Conservation (phyloP, 2,888 invertebrate species). For the Parnassius apollo region DNA sequence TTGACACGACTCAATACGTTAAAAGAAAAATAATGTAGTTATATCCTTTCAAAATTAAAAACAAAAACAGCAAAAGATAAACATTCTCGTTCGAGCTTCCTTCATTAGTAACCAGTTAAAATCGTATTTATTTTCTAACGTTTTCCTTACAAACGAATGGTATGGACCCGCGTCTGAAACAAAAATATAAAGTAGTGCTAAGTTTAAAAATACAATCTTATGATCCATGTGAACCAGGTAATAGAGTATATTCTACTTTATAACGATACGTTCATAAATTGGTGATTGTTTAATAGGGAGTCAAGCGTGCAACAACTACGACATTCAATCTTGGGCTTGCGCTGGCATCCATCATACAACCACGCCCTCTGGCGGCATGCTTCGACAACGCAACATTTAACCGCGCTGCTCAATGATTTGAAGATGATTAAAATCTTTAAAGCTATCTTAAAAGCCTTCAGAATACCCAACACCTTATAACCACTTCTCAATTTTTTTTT, state of each 20-base stretch:
- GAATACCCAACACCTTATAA: constrained; percentile 14
- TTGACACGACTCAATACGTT: too few species aligned
- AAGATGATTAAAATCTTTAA: constrained; percentile 57
- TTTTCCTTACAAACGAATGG: constrained; percentile 33
- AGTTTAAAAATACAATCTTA: constrained; percentile 22
- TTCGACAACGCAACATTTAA: constrained; percentile 46
- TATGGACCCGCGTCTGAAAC: constrained; percentile 25
- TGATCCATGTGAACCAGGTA: constrained; percentile 1
- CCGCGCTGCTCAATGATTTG: constrained; percentile 42
- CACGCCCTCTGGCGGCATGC: constrained; percentile 58
- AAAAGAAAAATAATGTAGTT: neutral
- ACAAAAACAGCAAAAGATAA: constrained; percentile 1
- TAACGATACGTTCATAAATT: constrained; percentile 15
- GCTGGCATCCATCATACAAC: constrained; percentile 66
- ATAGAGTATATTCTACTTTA: constrained; percentile 28
- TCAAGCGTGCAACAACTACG: constrained; percentile 37
- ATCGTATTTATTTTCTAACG: constrained; percentile 35
- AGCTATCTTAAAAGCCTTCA: constrained; percentile 37
- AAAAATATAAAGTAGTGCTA: constrained; percentile 30
- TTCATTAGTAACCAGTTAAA: constrained; percentile 36
- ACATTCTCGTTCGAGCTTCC: constrained; percentile 17
- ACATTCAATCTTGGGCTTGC: constrained; percentile 52
- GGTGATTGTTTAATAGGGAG: constrained; percentile 36
- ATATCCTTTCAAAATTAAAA: neutral
- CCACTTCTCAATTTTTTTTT: constrained; percentile 14